Conservation (phyloP, 2,113 vertebrate genomes). For the Herpetotheres cachinnans region DNA sequence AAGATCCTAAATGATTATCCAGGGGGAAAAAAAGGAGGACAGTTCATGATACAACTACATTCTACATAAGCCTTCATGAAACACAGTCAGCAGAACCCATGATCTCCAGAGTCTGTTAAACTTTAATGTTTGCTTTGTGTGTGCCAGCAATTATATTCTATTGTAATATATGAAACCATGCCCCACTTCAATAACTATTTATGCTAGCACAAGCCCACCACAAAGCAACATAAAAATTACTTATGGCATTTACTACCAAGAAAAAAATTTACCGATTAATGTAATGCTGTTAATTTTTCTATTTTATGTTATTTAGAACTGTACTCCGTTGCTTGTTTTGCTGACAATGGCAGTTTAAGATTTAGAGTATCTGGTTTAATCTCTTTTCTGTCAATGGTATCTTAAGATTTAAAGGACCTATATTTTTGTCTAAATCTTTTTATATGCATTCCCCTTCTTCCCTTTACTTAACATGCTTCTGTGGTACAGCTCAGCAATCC, state of each 20-base stretch:
- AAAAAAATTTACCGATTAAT: constrained; percentile 4
- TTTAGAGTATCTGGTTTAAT: constrained; percentile 43
- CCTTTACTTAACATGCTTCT: background rate
- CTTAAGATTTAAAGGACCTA: background rate
- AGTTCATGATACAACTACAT: background rate
- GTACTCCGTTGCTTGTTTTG: constrained; percentile 20
- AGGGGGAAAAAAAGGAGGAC: background rate
- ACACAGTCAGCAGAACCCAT: background rate
- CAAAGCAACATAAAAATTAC: constrained; percentile 48
- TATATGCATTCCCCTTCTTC: background rate
- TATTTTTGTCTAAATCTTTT: background rate
- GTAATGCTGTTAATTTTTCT: constrained; percentile 48
- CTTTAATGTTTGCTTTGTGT: background rate
- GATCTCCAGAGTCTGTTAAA: constrained; percentile 20
- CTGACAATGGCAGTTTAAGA: constrained; percentile 34
- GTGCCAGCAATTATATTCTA: constrained; percentile 3
- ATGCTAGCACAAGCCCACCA: constrained; percentile 1
- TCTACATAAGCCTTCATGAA: background rate
- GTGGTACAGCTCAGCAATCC: background rate
- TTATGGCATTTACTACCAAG: constrained; percentile 38
- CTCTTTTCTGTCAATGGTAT: background rate
- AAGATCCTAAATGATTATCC: background rate
- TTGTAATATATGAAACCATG: constrained; percentile 25
- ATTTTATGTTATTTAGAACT: constrained; percentile 7
- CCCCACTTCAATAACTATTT: constrained; percentile 37